Evolutionary conservation across 2,888 invertebrate genomes (phyloP), one percentile per base, ranked within the genome.

Genomic region (Cyclophora albipunctata): DNA sequence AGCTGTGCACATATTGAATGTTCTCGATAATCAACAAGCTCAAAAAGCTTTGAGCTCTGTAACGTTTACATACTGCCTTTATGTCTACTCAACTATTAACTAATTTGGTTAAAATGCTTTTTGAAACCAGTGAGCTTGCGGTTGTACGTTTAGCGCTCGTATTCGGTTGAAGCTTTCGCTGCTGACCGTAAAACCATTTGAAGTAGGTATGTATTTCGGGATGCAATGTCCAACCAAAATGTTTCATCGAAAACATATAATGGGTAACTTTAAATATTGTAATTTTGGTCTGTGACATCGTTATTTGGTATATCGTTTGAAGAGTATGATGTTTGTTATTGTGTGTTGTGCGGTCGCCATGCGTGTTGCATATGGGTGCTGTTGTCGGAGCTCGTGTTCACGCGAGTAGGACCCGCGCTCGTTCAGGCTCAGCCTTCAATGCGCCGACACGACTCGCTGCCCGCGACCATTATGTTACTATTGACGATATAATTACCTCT

Each of bases 391-490:
- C 20, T 20, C 20, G 20, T 20, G 20, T 20, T 20, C 20, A 20
- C 20, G 20, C 20, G 20, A 20, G 20, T 20, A 20, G 20, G 20
- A 20, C 20, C 1, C 20, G 20, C 20, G 20, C 20, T 20, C 20
- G 20, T 20, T 20, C 20, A 45, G 48, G 54, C 48, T 57, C 51
- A 49, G 55, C 49, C 63, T 61, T 51, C 55, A 51, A 55, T 61
- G 59, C 62, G 63, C 62, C 60, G 69, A 62, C 66, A 65, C 59
- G 67, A 64, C 55, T 58, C 51, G 63, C 55, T 59, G 57, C 47
- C 52, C 54, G 55, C 55, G 51, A 55, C 50, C 46, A 49, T 48
- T 50, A 45, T 51, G 42, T 49, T 49, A 49, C 6, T 50, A 51
- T 54, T 54, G 47, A 52, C 47, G 50, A 49, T 54, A 53, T 58